These are phyloP conservation scores for Arctopsyche grandis DNA, from an alignment of 1,140 invertebrate genomes.

Conservation along the genomic window DNA sequence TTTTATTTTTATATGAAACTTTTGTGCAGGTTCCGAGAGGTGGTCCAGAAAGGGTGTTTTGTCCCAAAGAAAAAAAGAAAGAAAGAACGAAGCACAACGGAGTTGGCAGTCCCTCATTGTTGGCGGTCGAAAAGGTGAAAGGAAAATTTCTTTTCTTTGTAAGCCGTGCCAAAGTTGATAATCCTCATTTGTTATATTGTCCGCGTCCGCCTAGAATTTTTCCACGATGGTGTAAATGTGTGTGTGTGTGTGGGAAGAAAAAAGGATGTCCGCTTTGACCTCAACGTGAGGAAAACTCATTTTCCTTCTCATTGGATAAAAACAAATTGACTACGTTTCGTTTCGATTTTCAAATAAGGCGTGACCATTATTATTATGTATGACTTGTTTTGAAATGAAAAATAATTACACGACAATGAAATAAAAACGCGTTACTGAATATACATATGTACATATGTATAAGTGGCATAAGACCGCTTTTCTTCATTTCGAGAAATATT, in stretches of 20 bases:
- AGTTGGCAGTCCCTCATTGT: constrained; percentile 20
- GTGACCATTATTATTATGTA: too few species aligned
- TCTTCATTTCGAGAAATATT: too few species aligned
- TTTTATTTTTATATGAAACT: too few species aligned
- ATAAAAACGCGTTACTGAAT: too few species aligned
- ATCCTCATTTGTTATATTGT: constrained; percentile 35
- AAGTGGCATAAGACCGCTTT: too few species aligned
- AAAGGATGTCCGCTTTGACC: background rate
- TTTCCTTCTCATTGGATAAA: constrained; percentile 1
- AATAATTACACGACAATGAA: too few species aligned
- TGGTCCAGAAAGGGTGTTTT: background rate
- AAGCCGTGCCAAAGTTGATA: constrained; percentile 25
- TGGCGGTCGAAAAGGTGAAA: constrained; percentile 28
- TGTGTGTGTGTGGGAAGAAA: background rate
- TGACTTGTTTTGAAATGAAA: too few species aligned
- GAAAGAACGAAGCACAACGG: background rate
- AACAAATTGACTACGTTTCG: background rate
- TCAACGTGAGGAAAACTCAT: constrained; percentile 1
- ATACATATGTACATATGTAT: too few species aligned
- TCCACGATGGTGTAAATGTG: background rate
- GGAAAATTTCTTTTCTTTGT: constrained; percentile 28
- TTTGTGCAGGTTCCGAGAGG: background rate
- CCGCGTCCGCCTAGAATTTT: background rate
- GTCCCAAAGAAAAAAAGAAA: background rate
- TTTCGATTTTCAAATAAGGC: background rate